Conservation (phyloP, 2,113 vertebrate species). For the Dolichotis patagonum region DNA sequence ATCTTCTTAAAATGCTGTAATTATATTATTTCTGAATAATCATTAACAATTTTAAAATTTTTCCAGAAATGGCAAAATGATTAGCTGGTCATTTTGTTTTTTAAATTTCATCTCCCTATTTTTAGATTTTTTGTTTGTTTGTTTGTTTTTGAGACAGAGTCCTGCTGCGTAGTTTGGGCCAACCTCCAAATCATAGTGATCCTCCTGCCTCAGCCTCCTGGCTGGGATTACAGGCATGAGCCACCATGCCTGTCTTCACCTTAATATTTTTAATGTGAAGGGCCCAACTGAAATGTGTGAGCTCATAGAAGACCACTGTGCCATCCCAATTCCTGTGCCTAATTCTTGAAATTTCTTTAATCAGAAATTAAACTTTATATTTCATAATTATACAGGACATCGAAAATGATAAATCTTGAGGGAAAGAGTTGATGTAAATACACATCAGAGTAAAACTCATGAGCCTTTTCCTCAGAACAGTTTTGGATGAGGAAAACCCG, state of each 20-base stretch:
- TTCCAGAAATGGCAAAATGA: slow-evolving; percentile 6
- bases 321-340: neutral
- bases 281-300: neutral
- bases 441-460: neutral
- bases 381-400: neutral
- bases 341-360: slow-evolving; percentile 23
- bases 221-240: neutral
- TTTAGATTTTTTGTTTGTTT: neutral
- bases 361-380: neutral
- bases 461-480: neutral
- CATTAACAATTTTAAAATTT: neutral
- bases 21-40: neutral
- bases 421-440: neutral
- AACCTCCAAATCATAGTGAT: neutral
- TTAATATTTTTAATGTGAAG: neutral
- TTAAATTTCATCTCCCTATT: neutral
- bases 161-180: neutral
- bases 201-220: neutral
- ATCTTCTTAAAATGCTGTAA: slow-evolving; percentile 12
- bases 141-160: neutral
- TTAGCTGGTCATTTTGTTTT: neutral
- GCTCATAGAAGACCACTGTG: neutral
- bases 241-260: neutral
- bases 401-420: neutral
- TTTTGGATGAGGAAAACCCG: neutral